Conservation (phyloP, 2,888 invertebrate species). For the Lucinisca nassula region DNA sequence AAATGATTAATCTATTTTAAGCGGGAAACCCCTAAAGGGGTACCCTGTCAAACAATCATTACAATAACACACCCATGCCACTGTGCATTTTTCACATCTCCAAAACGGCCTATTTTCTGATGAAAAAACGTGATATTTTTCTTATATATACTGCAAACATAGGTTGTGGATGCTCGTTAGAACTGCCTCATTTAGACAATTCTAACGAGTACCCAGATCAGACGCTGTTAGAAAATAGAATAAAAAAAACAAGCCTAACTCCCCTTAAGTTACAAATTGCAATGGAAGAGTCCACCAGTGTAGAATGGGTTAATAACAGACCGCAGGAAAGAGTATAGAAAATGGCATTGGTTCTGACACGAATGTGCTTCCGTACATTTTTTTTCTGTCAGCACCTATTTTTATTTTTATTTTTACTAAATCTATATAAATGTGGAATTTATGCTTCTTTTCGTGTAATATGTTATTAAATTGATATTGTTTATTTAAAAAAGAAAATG, state of each 20-base stretch:
- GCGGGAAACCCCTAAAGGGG: no score
- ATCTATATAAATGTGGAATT: background rate
- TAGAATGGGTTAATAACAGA: background rate
- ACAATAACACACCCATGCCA: no score
- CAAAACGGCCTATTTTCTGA: no score
- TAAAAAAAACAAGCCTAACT: background rate
- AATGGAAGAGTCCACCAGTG: background rate
- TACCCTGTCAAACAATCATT: no score
- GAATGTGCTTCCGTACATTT: constrained; percentile 2
- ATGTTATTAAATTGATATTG: background rate
- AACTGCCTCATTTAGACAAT: no score
- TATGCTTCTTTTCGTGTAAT: no score
- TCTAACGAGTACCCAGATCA: no score
- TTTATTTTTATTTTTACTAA: background rate
- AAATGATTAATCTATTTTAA: no score
- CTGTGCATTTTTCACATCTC: no score
- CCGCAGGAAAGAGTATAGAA: background rate
- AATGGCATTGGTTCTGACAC: background rate
- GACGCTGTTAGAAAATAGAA: background rate
- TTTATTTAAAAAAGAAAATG: background rate
- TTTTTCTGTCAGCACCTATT: background rate
- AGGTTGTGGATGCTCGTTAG: no score
- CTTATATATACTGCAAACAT: no score
- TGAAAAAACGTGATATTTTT: no score
- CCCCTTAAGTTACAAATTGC: background rate